Evolutionary conservation across 2,888 invertebrate genomes (phyloP).

Genomic region (Luperina testacea): DNA sequence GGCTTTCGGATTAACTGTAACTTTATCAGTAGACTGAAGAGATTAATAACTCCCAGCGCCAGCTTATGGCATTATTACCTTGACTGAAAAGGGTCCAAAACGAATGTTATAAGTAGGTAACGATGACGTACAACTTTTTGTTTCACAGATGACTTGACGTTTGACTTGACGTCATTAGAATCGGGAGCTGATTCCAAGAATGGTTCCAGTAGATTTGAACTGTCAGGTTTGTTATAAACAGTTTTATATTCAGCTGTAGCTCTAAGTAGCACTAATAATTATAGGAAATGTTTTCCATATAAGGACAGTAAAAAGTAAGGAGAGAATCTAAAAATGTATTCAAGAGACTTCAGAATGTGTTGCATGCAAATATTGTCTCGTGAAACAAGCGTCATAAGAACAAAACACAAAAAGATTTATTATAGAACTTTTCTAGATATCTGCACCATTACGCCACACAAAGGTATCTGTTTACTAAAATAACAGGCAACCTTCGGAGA

Average conservation of each 20-base stretch:
- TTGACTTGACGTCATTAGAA: conserved; percentile 75
- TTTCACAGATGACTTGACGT: conserved; percentile 76
- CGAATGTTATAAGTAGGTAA: not conserved
- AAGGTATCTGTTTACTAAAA: conserved; percentile 40
- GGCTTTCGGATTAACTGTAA: conserved; percentile 29
- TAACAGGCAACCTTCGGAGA: conserved; percentile 19
- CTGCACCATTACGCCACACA: conserved; percentile 24
- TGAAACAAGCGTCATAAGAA: not conserved
- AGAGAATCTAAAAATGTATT: not conserved
- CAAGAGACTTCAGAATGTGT: conserved; percentile 1
- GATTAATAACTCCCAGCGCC: conserved; percentile 36
- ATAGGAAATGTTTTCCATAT: not conserved
- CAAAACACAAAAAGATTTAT: not conserved
- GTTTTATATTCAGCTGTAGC: not conserved
- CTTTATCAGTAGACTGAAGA: conserved; percentile 28
- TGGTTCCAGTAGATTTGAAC: conserved; percentile 75
- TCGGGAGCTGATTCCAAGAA: conserved; percentile 79
- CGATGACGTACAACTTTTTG: not conserved
- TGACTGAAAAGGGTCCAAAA: conserved; percentile 19
- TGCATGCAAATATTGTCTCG: not conserved
- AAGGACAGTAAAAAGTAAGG: not conserved
- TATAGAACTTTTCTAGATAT: not conserved
- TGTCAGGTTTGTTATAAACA: conserved; percentile 56
- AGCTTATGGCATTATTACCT: conserved; percentile 37
- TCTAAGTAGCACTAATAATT: not conserved